A percentile compares a stretch with the other conserved stretches of the same genome.
phyloP scores from a whole-genome alignment of 2,113 vertebrate genomes.

The Tragulus kanchil region DNA sequence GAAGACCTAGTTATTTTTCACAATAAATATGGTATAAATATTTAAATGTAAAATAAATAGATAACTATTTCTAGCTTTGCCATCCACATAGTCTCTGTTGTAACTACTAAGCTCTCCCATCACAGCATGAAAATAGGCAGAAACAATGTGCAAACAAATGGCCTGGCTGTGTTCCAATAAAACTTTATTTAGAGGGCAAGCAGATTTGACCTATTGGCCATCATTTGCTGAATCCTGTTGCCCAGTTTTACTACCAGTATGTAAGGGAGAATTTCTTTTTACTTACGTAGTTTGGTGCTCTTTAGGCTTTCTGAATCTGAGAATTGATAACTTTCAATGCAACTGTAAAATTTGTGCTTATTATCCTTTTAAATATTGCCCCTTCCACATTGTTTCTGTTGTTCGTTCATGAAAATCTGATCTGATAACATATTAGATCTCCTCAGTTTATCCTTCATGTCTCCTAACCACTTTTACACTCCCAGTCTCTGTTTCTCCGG shows the following conservation, averaged over 20 bases:
- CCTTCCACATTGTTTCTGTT: not conserved
- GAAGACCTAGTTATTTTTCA: not conserved
- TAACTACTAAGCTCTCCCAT: not conserved
- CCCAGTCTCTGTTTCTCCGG: not conserved
- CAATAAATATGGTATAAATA: not conserved
- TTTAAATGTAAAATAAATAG: not conserved
- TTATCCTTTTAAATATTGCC: not conserved
- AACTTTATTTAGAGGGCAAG: not conserved
- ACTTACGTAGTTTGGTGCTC: not conserved
- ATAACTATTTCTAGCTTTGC: not conserved
- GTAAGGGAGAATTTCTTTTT: not conserved
- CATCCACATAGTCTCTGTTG: not conserved
- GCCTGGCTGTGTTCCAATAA: not conserved
- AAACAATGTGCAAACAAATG: not conserved
- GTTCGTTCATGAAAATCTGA: not conserved
- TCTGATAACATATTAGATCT: not conserved
- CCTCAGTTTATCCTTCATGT: not conserved
- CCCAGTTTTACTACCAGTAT: not conserved
- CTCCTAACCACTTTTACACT: not conserved
- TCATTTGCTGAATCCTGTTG: not conserved
- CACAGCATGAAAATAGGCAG: not conserved
- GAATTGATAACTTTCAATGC: not conserved
- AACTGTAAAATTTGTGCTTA: not conserved
- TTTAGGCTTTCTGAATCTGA: constrained; percentile 16
- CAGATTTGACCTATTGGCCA: not conserved